Base-by-base conservation (phyloP, 2,113 vertebrate species). In the Cinclus cinclus region DNA sequence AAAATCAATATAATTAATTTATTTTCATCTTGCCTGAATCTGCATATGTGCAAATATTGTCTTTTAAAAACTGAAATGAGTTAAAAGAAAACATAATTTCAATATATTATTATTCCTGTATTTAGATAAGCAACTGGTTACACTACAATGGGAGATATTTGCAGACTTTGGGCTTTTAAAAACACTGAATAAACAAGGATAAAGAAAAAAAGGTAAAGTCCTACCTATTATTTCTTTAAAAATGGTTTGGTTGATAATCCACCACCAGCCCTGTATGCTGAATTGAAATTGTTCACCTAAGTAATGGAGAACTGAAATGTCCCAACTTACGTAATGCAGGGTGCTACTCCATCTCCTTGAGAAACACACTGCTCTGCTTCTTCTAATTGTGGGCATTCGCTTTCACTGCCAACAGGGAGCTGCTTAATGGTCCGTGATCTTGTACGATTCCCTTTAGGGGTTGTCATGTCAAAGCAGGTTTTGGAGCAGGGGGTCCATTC, bases 401-500 rank as follows among this genome's bases (percentile, higher is more conserved):
- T 95, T 50, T 98, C 98, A 41, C 98, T 98, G 13, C 98, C 98
- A 6, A 99, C 95, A 0, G 98, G 98, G 88, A 99, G 98, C 94
- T 99, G 99, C 46, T 96, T 97, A 92, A 99, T 98, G 91, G 96
- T 96, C 63, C 99, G 96, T 65, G 95, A 98, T 44, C 99, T 98
- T 5, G 97, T 96, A 16, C 98, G 98, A 2, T 95, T 96, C 41
- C 99, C 99, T 60, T 96, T 93, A 15, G 98, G 98, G 25, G 98
- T 97, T 12, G 94, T 96, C 24, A 91, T 90, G 84, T 99, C 98
- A 10, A 94, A 76, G 91, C 99, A 99, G 8, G 97, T 97, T 96
- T 99, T 99, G 60, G 99, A 98, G 96, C 99, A 99, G 11, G 98
- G 92, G 14, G 98, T 97, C 99, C 99, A 99, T 39, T 98, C 97